Conservation (phyloP, 1,140 invertebrate genomes). For the Triops longicaudatus region DNA sequence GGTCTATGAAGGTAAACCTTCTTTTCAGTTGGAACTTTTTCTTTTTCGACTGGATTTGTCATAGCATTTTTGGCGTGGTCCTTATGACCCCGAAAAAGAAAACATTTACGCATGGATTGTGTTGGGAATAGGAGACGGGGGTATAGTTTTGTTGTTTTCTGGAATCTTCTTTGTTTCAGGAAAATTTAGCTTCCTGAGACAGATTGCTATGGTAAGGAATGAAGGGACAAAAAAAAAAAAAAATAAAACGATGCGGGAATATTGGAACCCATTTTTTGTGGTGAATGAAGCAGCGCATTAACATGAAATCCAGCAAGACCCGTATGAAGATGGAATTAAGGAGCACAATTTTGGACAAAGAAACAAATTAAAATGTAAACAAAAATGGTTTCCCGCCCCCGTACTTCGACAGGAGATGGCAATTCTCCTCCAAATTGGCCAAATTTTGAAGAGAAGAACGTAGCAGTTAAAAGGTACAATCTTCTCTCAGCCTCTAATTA, state of each 20-base stretch:
- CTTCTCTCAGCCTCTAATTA: slow-evolving; percentile 11
- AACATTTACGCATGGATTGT: background rate
- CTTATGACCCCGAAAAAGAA: background rate
- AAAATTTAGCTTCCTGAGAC: slow-evolving; percentile 12
- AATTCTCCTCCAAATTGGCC: background rate
- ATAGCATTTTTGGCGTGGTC: slow-evolving; percentile 11
- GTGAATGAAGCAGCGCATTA: background rate
- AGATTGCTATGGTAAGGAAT: background rate
- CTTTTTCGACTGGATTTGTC: background rate
- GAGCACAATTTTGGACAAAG: too few relatives aligned
- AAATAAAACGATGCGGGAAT: background rate
- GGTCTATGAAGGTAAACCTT: background rate
- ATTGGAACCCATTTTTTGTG: too few relatives aligned
- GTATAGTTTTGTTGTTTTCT: background rate
- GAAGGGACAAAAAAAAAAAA: background rate
- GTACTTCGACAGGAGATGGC: background rate
- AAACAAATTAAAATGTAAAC: background rate
- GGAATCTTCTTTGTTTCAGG: background rate
- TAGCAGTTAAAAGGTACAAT: background rate
- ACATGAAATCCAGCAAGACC: background rate
- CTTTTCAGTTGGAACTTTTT: background rate
- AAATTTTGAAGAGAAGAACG: background rate
- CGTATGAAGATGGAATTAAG: background rate
- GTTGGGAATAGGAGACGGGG: background rate
- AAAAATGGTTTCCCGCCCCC: background rate